Percentiles rank a stretch among this genome's conserved stretches.
Conservation (phyloP, 2,797 vertebrate genomes). For the Eulemur mongoz region DNA sequence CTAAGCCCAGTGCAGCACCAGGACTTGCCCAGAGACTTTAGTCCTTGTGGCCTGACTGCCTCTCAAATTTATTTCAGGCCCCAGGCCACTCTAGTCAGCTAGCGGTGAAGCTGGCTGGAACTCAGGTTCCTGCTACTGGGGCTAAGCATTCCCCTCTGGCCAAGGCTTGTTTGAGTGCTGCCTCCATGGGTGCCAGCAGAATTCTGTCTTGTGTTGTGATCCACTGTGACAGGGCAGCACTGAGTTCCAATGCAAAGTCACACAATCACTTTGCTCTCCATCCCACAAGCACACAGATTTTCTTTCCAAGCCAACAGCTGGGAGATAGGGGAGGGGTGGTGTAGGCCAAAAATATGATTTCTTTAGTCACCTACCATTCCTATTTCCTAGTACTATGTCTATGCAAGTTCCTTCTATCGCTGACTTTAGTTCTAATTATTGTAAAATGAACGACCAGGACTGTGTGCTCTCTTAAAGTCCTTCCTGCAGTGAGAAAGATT, state of each 20-base stretch:
- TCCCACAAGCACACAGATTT: neutral
- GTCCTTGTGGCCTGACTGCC: neutral
- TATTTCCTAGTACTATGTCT: neutral
- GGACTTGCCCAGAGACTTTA: neutral
- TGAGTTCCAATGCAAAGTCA: neutral
- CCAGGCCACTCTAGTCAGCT: neutral
- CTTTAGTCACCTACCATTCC: neutral
- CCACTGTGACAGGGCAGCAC: neutral
- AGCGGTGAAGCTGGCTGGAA: neutral
- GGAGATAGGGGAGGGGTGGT: neutral
- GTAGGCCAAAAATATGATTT: neutral
- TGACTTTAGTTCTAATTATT: too few species aligned
- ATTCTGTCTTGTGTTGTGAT: neutral
- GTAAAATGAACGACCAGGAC: neutral
- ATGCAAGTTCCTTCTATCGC: neutral
- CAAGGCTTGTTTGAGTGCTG: neutral
- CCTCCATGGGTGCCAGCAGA: neutral
- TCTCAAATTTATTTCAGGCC: neutral
- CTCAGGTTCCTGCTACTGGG: neutral
- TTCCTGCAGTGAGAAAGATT: neutral
- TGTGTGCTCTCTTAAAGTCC: neutral
- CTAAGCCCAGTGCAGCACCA: neutral
- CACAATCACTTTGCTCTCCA: neutral
- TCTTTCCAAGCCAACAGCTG: neutral
- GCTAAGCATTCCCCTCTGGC: neutral